Evolutionary conservation across 2,888 invertebrate species (phyloP).

Genomic region (Stenotaenia linearis): DNA sequence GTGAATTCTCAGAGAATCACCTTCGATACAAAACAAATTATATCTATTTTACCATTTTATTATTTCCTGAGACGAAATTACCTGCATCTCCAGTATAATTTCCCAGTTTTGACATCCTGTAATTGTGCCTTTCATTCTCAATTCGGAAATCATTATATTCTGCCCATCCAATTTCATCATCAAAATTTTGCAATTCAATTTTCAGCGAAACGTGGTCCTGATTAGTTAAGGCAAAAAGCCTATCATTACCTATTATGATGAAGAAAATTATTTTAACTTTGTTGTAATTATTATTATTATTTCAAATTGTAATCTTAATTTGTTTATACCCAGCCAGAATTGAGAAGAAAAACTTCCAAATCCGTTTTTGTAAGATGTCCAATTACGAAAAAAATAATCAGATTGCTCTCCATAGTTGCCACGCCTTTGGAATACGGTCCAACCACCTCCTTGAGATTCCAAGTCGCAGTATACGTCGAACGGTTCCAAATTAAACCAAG

Average conservation of each 20-base stretch:
- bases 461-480: conserved; percentile 27
- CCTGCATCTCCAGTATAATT: conserved; percentile 39
- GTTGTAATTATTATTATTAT: too few relatives aligned
- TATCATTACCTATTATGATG: conserved; percentile 39
- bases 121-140: conserved; percentile 35
- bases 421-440: conserved; percentile 27
- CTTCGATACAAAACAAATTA: conserved; percentile 35
- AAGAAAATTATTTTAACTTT: too few relatives aligned
- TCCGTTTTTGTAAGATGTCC: conserved; percentile 39
- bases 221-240: conserved; percentile 38
- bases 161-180: conserved; percentile 37
- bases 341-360: conserved; percentile 38
- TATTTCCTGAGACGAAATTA: background rate
- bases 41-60: background rate
- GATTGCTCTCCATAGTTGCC: background rate
- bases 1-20: conserved; percentile 40
- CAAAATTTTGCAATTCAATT: conserved; percentile 38
- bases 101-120: conserved; percentile 37
- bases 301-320: too few relatives aligned
- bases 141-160: conserved; percentile 38
- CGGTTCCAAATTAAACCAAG: conserved; percentile 22
- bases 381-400: conserved; percentile 30
- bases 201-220: conserved; percentile 38
- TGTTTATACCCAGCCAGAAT: conserved; percentile 38
- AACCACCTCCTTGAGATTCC: conserved; percentile 21